phyloP scores from a whole-genome alignment of 2,113 vertebrate species.

The Gavia stellata region DNA sequence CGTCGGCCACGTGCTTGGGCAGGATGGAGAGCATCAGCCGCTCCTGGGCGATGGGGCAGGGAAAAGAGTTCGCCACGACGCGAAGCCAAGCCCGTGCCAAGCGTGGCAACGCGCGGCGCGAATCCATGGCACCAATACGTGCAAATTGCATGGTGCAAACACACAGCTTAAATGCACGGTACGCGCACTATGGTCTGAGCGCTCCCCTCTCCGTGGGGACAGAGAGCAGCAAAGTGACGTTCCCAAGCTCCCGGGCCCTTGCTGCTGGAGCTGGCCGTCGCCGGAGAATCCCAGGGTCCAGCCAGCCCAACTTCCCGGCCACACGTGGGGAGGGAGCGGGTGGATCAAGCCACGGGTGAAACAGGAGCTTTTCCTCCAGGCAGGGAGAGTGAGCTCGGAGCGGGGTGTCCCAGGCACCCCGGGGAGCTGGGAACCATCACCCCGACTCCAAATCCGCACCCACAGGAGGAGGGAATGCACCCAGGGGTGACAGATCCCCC shows the following conservation, averaged over 20 bases:
- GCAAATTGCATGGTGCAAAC: no score
- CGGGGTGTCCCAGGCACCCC: background rate
- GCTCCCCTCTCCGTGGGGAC: no score
- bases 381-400: background rate
- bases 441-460: background rate
- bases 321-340: fast-evolving
- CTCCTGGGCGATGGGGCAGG: conserved; percentile 68
- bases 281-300: background rate
- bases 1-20: conserved; percentile 94
- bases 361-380: background rate
- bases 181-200: background rate
- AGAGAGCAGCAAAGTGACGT: background rate
- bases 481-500: background rate
- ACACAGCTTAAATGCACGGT: background rate
- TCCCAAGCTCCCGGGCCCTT: background rate
- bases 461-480: background rate
- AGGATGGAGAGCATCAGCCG: conserved; percentile 93
- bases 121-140: no score
- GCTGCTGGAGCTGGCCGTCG: background rate
- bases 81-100: background rate
- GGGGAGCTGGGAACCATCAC: background rate
- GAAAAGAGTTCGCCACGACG: fast-evolving
- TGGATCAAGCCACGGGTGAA: background rate
- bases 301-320: background rate
- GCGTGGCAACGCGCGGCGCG: fast-evolving